Evolutionary conservation across 2,113 vertebrate species (phyloP).

Genomic region (Percina caprodes): DNA sequence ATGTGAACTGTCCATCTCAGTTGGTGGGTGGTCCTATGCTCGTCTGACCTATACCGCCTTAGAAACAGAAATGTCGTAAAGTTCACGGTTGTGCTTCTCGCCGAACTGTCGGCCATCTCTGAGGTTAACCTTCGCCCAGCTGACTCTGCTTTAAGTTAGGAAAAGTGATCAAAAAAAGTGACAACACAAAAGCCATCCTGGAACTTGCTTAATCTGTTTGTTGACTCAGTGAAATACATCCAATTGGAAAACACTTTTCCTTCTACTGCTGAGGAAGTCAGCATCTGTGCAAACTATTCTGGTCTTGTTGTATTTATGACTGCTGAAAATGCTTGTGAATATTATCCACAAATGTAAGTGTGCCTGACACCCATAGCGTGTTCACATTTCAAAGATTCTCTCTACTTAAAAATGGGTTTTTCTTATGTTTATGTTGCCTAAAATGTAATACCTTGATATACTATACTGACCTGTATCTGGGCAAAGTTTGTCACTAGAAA

Average conservation of each 20-base stretch:
- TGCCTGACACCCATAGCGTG: not conserved
- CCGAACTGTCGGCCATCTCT: conserved; percentile 62
- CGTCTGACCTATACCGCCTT: conserved; percentile 41
- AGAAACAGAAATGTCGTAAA: conserved; percentile 65
- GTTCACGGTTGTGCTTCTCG: conserved; percentile 70
- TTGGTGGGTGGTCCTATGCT: conserved; percentile 77
- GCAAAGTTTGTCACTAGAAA: too few species aligned
- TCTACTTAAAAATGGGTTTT: too few species aligned
- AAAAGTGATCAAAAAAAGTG: conserved; percentile 70
- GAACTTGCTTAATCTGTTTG: conserved; percentile 57
- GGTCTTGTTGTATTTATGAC: conserved; percentile 50
- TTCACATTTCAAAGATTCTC: not conserved
- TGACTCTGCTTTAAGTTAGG: conserved; percentile 54
- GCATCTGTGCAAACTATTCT: conserved; percentile 68
- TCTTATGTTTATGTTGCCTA: too few species aligned
- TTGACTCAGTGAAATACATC: conserved; percentile 67
- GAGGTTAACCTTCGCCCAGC: conserved; percentile 60
- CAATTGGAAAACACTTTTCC: conserved; percentile 67
- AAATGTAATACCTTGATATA: too few species aligned
- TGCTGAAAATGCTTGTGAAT: conserved; percentile 28
- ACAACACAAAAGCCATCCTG: conserved; percentile 37
- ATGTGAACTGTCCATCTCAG: conserved; percentile 55
- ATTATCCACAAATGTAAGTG: conserved; percentile 41
- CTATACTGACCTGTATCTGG: too few species aligned
- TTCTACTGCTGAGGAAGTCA: conserved; percentile 46